Evolutionary conservation across 2,113 vertebrate species (phyloP), one percentile per base, ranked within the genome.

Genomic region (Pandion haliaetus): DNA sequence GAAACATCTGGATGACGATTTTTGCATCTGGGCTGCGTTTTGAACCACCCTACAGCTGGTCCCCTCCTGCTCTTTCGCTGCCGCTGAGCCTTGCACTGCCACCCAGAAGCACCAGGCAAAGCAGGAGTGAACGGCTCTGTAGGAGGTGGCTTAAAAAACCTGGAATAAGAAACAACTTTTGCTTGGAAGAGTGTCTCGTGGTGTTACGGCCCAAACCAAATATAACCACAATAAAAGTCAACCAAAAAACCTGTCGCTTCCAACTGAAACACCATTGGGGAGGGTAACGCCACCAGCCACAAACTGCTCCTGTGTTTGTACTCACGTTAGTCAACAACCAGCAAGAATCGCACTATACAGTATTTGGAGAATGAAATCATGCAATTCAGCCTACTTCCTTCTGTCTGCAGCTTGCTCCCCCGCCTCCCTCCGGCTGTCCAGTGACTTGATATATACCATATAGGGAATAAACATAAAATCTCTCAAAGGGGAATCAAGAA

Each of bases 401-500:
- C 44, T 79, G 49, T 21, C 69, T 29, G 13, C n/a, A 50, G 47
- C 66, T 38, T 58, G 67, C 32, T 66, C 34, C 50, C 26, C 45
- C 8, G 2, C 52, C 65, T 86, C 72, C 80, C 49, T n/a, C 62
- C 1, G 19, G 44, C 52, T 17, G 14, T n/a, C 73, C 59, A 7
- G 29, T 15, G 71, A 26, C 32, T 70, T 78, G 45, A 73, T 25
- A 17, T 44, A 11, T 42, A 57, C 42, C 71, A 69, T 14, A 47
- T 0, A n/a, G 42, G 47, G 65, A 89, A 91, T 83, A 95, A 96
- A 94, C 89, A 86, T 4, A 77, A 55, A 80, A 66, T 12, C 58
- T 89, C 78, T 58, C 72, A 96, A 86, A 97, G 87, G 82, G 65
- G 85, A 86, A 92, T 71, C 97, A 91, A 95, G 90, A 98, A 86